These are phyloP conservation scores for Hipparchia semele DNA, from an alignment of 2,888 invertebrate species.

Conservation along the genomic window DNA sequence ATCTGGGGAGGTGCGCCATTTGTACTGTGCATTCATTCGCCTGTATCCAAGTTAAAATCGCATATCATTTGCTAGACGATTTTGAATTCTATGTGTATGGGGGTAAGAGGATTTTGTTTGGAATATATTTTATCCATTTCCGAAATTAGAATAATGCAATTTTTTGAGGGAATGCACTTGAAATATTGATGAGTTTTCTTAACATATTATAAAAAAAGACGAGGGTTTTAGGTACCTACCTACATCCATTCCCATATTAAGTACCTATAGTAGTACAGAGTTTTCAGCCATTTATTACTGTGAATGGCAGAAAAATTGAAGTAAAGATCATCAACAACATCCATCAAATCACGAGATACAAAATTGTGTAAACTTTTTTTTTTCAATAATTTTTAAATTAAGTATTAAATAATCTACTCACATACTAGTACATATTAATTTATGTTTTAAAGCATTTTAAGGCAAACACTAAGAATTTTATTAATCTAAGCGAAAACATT, in stretches of 20 bases:
- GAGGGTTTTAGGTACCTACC: neutral
- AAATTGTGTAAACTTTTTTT: too few relatives aligned
- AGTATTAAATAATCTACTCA: too few relatives aligned
- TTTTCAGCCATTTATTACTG: too few relatives aligned
- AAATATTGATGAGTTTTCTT: conserved; percentile 55
- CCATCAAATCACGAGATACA: too few relatives aligned
- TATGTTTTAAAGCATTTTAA: too few relatives aligned
- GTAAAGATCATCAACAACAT: too few relatives aligned
- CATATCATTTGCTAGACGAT: conserved; percentile 2
- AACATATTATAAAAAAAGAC: conserved; percentile 22
- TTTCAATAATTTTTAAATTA: too few relatives aligned
- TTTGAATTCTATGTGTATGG: conserved; percentile 1
- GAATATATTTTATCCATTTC: neutral
- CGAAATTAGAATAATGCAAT: conserved; percentile 66
- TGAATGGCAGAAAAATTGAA: too few relatives aligned
- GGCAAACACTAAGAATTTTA: too few relatives aligned
- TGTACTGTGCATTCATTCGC: conserved; percentile 42
- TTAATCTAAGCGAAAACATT: too few relatives aligned
- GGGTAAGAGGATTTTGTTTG: neutral
- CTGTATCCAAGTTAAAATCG: conserved; percentile 31
- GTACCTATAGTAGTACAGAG: neutral
- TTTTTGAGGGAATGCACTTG: conserved; percentile 54
- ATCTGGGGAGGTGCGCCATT: conserved; percentile 55
- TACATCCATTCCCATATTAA: neutral
- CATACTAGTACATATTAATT: too few relatives aligned